Base-by-base conservation (phyloP, 2,888 invertebrate species). In the Phyllotreta cruciferae region DNA sequence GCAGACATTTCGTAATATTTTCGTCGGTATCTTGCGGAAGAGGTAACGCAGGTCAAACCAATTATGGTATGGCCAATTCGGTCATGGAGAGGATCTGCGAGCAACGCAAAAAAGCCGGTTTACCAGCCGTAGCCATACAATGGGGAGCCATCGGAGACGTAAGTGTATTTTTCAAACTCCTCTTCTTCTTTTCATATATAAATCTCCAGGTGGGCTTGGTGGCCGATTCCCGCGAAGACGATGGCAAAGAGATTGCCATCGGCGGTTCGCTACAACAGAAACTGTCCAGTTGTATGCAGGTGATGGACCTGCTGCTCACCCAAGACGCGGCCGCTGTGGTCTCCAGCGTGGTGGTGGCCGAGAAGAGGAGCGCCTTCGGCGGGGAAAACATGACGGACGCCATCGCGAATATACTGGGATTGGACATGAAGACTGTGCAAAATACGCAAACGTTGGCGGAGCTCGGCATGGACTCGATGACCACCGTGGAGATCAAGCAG, bases 401-500 rank as follows among this genome's bases (percentile, higher is more conserved):
- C 1, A 68, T 72, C 5, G 52, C 36, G 13, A 67, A 68, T 56
- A 87, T 89, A 50, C 85, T 88, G 85, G 86, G 69, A 44, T 7
- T 71, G 5, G 60, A 44, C 14, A 79, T 87, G 75, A 92, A 89
- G 80, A 86, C 86, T 0, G 86, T 89, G 0, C 85, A 87, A 66
- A 87, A 89, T 74, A 85, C 89, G 8, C 52, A 52, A 0, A 88
- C 90, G 0, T 83, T 98, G 1, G 92, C 94, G 1, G 97, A 98
- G 78, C 83, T 98, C 67, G 98, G 98, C 39, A 92, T 98, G 89
- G 97, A 98, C 82, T 97, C 97, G 1, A 89, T 98, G 84, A 97
- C 96, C 94, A 94, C 93, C 0, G 94, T 96, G 0, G 97, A 98
- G 82, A 94, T 98, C 71, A 96, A 96, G 73, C 96, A 96, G 81